phyloP scores from a whole-genome alignment of 2,113 vertebrate genomes.

The Phocoena sinus region DNA sequence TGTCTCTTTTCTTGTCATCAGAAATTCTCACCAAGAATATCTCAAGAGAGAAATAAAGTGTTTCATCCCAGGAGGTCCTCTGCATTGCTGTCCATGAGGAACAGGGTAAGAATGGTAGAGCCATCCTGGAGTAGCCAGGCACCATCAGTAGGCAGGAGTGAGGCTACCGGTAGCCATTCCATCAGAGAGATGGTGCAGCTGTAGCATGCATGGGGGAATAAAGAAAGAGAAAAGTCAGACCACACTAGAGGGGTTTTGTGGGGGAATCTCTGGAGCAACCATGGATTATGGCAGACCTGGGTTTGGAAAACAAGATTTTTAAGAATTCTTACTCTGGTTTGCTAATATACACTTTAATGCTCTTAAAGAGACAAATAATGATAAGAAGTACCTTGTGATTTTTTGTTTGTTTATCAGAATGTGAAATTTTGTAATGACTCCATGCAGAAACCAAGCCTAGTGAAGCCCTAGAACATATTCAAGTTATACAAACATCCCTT shows the following conservation, averaged over 20 bases:
- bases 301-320: neutral
- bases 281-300: neutral
- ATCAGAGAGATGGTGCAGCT: neutral
- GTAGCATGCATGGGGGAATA: rapidly evolving
- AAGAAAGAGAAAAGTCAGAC: neutral
- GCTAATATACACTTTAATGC: neutral
- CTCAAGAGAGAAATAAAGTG: neutral
- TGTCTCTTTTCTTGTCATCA: neutral
- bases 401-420: neutral
- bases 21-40: neutral
- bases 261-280: neutral
- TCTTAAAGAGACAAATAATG: neutral
- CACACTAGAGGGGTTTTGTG: neutral
- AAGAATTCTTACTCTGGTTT: neutral
- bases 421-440: neutral
- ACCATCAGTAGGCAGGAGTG: rapidly evolving
- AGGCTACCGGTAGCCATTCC: neutral
- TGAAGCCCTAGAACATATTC: neutral
- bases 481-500: neutral
- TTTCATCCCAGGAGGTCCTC: neutral
- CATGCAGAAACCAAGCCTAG: neutral
- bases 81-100: neutral
- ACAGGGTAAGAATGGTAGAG: neutral
- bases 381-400: neutral
- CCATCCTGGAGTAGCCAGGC: neutral